phyloP scores from a whole-genome alignment of 2,888 invertebrate genomes.

The Leptodirus hochenwartii region DNA sequence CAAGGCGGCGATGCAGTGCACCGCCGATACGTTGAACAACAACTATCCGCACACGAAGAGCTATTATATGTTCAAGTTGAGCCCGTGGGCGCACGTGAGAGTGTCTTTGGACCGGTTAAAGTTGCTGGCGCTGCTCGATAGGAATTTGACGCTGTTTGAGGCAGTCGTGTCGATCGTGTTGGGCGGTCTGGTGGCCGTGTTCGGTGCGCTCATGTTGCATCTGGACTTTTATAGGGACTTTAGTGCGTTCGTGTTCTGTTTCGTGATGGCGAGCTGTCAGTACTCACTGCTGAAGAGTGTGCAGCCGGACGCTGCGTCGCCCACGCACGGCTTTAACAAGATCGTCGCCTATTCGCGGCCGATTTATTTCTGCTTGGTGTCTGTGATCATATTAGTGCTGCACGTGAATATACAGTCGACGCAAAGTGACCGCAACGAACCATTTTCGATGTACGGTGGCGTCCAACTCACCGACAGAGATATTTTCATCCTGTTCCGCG shows the following conservation, averaged over 20 bases:
- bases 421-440: slow-evolving; percentile 15
- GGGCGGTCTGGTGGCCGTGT: slow-evolving; percentile 66
- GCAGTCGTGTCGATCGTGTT: slow-evolving; percentile 66
- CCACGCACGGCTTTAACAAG: slow-evolving; percentile 94
- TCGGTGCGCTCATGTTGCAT: slow-evolving; percentile 70
- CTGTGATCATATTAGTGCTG: slow-evolving; percentile 26
- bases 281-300: slow-evolving; percentile 94
- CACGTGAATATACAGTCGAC: slow-evolving; percentile 17
- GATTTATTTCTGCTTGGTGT: slow-evolving; percentile 79
- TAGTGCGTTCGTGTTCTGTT: slow-evolving; percentile 86
- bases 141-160: slow-evolving; percentile 70
- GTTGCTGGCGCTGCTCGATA: slow-evolving; percentile 79
- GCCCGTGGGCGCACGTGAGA: slow-evolving; percentile 48
- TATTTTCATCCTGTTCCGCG: slow-evolving; percentile 46
- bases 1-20: no score
- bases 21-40: slow-evolving; percentile 19
- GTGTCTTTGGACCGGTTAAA: slow-evolving; percentile 85
- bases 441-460: slow-evolving; percentile 28
- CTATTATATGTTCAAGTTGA: slow-evolving; percentile 60
- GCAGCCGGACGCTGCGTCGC: slow-evolving; percentile 96
- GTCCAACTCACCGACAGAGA: slow-evolving; percentile 36
- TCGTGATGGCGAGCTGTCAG: slow-evolving; percentile 95
- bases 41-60: slow-evolving; percentile 20
- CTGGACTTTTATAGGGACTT: slow-evolving; percentile 81
- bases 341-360: slow-evolving; percentile 87